Base-by-base conservation (phyloP, 1,140 invertebrate genomes). In the Nomia melanderi region DNA sequence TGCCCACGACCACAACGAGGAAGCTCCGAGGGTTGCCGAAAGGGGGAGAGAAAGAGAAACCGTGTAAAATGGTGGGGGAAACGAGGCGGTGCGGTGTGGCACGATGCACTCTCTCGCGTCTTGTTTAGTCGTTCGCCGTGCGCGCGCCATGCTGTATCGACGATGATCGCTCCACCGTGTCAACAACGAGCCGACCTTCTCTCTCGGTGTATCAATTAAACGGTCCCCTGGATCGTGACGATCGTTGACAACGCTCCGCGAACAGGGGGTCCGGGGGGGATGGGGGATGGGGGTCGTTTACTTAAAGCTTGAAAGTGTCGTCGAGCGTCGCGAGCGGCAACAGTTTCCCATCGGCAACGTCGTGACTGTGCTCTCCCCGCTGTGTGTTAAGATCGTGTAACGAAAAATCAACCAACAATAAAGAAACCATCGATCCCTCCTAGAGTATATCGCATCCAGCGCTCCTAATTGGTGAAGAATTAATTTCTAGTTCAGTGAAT, bases 41-140 rank as follows among this genome's bases (percentile, higher is more conserved):
- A 31, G 27, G 54, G 53, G 74, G 31, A 74, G 66, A 63, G 17
- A 76, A 69, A 69, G 64, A 62, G 82, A 69, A 60, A 62, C 77
- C 65, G 63, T 23, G 39, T 59, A 0, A 65, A 29, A 44, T 70
- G n/a, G 79, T 57, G 73, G 65, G 83, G 78, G 60, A 20, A 57
- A 27, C 20, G 31, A 23, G 77, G 79, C 47, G 64, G 64, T 29
- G 47, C n/a, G n/a, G n/a, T n/a, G n/a, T n/a, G 53, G 60, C 56
- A 77, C 82, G 72, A 77, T 78, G 81, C 82, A 72, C 78, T 83
- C 73, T 70, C 39, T n/a, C 73, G 76, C 63, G 77, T 73, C 71
- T n/a, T 70, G 74, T 78, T 90, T 86, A 91, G 89, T 91, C 86
- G 87, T 87, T 88, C 85, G 88, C 85, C 84, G 88, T 86, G 79